Evolutionary conservation across 2,797 vertebrate genomes (phyloP).

Genomic region (Hyperoplus lanceolatus): DNA sequence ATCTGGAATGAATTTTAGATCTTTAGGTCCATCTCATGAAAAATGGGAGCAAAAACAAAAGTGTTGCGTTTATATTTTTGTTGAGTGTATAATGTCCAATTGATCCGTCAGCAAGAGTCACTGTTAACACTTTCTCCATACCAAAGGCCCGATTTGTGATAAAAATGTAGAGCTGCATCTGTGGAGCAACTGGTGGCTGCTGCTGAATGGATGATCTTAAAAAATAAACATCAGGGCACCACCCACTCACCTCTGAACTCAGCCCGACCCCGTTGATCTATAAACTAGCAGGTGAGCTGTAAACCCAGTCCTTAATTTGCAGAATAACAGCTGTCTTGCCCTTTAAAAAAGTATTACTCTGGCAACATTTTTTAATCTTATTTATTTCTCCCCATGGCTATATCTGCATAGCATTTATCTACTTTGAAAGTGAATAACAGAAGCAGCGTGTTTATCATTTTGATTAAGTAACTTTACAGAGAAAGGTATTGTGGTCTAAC

Average conservation of each 20-base stretch:
- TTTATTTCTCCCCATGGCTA: constrained; percentile 25
- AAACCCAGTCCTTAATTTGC: constrained; percentile 47
- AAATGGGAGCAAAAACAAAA: too few relatives aligned
- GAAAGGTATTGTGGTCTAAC: constrained; percentile 49
- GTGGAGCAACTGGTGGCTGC: constrained; percentile 55
- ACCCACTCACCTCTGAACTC: constrained; percentile 34
- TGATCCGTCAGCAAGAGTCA: constrained; percentile 71
- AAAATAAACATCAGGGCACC: constrained; percentile 10
- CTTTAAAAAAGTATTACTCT: constrained; percentile 44
- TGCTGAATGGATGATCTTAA: constrained; percentile 24
- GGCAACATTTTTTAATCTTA: constrained; percentile 45
- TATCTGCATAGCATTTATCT: constrained; percentile 46
- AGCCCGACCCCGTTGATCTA: constrained; percentile 16
- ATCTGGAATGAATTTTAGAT: too few relatives aligned
- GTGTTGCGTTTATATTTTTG: too few relatives aligned
- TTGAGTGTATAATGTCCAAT: constrained; percentile 66
- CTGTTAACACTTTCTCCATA: constrained; percentile 63
- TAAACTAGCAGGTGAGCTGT: constrained; percentile 35
- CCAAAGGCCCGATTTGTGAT: constrained; percentile 65
- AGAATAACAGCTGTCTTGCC: constrained; percentile 32
- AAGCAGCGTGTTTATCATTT: constrained; percentile 67
- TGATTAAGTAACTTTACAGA: constrained; percentile 60
- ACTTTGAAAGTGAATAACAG: constrained; percentile 48
- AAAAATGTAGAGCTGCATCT: constrained; percentile 49
- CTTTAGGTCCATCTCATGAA: too few relatives aligned